A percentile compares a stretch with the other conserved stretches of the same genome.
phyloP scores from a whole-genome alignment of 35 echinoderm and acorn worm genomes.

The Nesometra sesokonis region DNA sequence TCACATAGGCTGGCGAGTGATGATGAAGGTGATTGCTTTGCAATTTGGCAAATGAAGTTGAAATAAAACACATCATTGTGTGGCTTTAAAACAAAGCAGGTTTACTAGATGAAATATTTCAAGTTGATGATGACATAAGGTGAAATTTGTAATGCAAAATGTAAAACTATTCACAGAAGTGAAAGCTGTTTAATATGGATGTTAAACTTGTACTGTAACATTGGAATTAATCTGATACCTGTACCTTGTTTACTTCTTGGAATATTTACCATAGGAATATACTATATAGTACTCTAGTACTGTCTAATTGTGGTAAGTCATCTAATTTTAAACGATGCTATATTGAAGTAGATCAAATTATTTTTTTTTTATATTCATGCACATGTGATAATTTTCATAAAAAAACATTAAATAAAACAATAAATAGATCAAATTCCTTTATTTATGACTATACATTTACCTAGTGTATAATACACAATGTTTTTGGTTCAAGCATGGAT shows the following conservation, averaged over 20 bases:
- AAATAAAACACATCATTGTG: not conserved
- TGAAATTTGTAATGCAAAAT: too few species aligned
- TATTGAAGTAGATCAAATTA: too few species aligned
- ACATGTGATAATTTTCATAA: too few species aligned
- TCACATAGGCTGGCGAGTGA: not conserved
- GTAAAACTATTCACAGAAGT: not conserved
- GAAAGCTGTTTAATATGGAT: not conserved
- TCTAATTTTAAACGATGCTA: too few species aligned
- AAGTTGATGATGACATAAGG: not conserved
- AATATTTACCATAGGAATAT: not conserved
- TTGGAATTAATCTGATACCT: not conserved
- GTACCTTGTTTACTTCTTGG: not conserved
- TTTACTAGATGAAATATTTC: not conserved
- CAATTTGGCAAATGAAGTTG: not conserved
- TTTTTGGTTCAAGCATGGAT: too few species aligned
- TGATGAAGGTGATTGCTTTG: not conserved
- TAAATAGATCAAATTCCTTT: too few species aligned
- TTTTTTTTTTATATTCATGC: too few species aligned
- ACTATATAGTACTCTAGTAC: too few species aligned
- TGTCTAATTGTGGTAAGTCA: too few species aligned
- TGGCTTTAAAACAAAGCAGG: not conserved
- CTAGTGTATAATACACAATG: too few species aligned
- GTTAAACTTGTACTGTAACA: not conserved
- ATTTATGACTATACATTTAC: too few species aligned
- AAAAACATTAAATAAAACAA: too few species aligned